phyloP scores from a whole-genome alignment of 2,113 vertebrate species.

The Acanthisitta chloris region DNA sequence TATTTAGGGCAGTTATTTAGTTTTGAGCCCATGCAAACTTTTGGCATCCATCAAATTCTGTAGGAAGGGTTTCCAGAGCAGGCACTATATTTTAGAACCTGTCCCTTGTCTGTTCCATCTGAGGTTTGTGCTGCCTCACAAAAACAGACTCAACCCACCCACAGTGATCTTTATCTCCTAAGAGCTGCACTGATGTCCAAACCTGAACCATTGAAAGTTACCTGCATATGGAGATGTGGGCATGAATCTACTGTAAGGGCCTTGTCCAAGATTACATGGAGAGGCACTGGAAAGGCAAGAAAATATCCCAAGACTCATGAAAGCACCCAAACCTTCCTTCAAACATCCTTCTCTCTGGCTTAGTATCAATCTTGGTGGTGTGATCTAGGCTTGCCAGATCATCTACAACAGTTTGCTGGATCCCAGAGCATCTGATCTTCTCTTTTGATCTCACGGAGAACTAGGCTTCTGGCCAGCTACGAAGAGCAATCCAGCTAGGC shows the following conservation, averaged over 20 bases:
- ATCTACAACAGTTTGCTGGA: background rate
- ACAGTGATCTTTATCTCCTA: background rate
- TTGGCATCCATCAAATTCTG: background rate
- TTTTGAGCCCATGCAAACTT: background rate
- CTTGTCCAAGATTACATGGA: background rate
- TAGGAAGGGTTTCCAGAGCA: background rate
- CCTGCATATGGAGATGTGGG: background rate
- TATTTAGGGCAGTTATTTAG: background rate
- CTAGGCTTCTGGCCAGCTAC: background rate
- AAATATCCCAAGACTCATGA: background rate
- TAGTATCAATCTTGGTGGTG: background rate
- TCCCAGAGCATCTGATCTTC: background rate
- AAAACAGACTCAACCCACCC: background rate
- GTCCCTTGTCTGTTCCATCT: background rate
- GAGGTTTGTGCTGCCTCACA: background rate
- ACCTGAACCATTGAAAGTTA: background rate
- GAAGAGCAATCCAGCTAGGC: background rate
- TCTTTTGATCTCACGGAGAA: background rate
- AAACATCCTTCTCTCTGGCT: background rate
- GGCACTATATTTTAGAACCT: background rate
- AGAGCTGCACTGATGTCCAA: background rate
- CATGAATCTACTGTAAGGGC: background rate
- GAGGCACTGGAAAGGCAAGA: background rate
- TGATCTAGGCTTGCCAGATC: conserved; percentile 6
- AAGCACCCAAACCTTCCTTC: background rate